Conservation (phyloP, 2,888 invertebrate genomes). For the Chrysodeixis includens region DNA sequence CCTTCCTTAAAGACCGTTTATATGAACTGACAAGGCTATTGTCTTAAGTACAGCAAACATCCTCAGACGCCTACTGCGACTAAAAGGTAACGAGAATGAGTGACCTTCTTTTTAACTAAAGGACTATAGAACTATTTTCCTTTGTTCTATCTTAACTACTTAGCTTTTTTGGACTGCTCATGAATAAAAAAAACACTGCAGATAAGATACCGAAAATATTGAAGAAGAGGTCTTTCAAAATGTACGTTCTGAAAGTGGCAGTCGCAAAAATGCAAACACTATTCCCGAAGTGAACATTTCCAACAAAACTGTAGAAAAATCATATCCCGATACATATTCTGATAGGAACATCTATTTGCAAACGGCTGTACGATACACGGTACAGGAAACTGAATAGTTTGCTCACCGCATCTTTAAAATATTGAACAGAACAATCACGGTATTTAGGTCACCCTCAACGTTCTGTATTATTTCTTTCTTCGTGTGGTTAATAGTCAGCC, state of each 20-base stretch:
- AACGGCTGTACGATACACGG: conserved; percentile 3
- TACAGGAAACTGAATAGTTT: not conserved
- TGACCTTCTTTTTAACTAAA: conserved; percentile 4
- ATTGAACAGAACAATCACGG: not conserved
- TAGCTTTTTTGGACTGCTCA: not conserved
- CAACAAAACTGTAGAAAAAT: not conserved
- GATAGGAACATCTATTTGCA: conserved; percentile 4
- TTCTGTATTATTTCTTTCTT: conserved; percentile 3
- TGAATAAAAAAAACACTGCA: not conserved
- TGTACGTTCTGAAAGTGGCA: not conserved
- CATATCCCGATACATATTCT: not conserved
- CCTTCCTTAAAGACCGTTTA: not conserved
- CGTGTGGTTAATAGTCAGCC: not conserved
- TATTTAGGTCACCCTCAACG: not conserved
- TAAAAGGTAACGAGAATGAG: conserved; percentile 4
- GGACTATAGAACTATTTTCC: no score
- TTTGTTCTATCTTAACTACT: not conserved
- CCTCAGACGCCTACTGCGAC: not conserved
- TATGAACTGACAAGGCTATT: not conserved
- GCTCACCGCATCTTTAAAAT: conserved; percentile 4
- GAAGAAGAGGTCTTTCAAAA: not conserved
- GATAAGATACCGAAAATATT: not conserved
- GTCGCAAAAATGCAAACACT: not conserved
- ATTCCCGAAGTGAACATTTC: not conserved
- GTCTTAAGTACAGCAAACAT: not conserved